Evolutionary conservation across 2,797 vertebrate genomes (phyloP).

Genomic region (Protosalanx chinensis): DNA sequence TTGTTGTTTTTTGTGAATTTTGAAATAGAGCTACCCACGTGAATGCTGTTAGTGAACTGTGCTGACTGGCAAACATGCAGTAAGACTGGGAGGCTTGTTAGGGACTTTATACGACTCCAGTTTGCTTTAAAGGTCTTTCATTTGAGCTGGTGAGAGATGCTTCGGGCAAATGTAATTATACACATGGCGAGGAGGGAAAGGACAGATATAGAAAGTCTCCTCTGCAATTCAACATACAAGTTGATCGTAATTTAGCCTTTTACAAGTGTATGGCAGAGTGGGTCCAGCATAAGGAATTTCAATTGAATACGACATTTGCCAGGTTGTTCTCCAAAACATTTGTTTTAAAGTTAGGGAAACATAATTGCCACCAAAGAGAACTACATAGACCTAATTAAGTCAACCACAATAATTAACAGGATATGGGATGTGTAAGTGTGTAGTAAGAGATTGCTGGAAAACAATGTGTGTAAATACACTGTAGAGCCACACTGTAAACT

Average conservation of each 20-base stretch:
- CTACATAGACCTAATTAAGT: background rate
- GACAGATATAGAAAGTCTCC: slow-evolving; percentile 33
- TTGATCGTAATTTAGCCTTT: background rate
- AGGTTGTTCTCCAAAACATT: too few relatives aligned
- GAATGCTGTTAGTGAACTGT: slow-evolving; percentile 9
- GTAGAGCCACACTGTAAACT: background rate
- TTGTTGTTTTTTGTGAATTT: slow-evolving; percentile 1
- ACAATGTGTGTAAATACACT: background rate
- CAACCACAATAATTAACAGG: slow-evolving; percentile 1
- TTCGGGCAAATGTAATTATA: slow-evolving; percentile 48
- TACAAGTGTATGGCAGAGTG: slow-evolving; percentile 9
- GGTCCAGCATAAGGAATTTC: background rate
- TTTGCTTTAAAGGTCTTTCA: slow-evolving; percentile 20
- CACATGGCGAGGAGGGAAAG: slow-evolving; percentile 20
- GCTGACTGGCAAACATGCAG: background rate
- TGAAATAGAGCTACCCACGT: slow-evolving; percentile 18
- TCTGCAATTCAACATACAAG: slow-evolving; percentile 19
- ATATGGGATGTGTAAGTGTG: background rate
- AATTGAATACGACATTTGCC: too few relatives aligned
- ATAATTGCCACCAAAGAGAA: background rate
- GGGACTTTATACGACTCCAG: background rate
- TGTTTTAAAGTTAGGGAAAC: background rate
- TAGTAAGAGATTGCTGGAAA: background rate
- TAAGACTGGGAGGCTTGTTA: slow-evolving; percentile 7
- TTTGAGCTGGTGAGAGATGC: slow-evolving; percentile 18